Evolutionary conservation across 2,797 vertebrate species (phyloP).

Genomic region (Hyperoplus immaculatus): DNA sequence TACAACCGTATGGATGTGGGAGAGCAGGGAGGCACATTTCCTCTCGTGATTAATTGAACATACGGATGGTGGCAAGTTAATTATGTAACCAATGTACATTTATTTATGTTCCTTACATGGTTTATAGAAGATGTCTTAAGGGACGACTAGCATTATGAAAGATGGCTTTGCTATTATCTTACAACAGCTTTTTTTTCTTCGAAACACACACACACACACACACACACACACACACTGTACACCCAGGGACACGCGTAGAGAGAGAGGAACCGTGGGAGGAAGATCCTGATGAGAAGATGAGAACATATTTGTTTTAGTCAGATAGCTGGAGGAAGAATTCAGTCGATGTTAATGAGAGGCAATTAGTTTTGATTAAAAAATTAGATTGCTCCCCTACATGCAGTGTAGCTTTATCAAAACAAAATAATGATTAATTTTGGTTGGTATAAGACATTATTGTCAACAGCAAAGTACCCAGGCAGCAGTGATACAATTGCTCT

Average conservation of each 20-base stretch:
- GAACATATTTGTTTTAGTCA: constrained; percentile 79
- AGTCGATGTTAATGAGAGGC: constrained; percentile 77
- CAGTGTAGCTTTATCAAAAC: constrained; percentile 73
- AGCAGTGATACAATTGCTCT: constrained; percentile 57
- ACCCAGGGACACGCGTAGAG: neutral
- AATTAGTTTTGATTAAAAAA: constrained; percentile 84
- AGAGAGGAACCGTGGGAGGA: constrained; percentile 8
- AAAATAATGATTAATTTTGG: constrained; percentile 78
- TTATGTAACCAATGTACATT: neutral
- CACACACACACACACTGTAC: constrained; percentile 23
- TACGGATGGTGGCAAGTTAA: constrained; percentile 1
- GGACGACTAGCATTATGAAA: neutral
- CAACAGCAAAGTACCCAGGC: constrained; percentile 59
- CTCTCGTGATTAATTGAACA: constrained; percentile 7
- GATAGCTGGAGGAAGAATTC: constrained; percentile 77
- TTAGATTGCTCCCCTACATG: constrained; percentile 71
- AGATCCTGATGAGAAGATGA: constrained; percentile 65
- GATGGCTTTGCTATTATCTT: constrained; percentile 5
- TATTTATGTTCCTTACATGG: neutral
- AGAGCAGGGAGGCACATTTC: neutral
- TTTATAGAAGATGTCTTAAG: neutral
- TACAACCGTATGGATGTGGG: neutral
- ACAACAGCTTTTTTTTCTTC: neutral
- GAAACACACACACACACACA: constrained; percentile 30
- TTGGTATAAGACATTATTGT: constrained; percentile 72